Evolutionary conservation across 2,797 vertebrate species (phyloP).

Genomic region (Erethizon dorsatum): DNA sequence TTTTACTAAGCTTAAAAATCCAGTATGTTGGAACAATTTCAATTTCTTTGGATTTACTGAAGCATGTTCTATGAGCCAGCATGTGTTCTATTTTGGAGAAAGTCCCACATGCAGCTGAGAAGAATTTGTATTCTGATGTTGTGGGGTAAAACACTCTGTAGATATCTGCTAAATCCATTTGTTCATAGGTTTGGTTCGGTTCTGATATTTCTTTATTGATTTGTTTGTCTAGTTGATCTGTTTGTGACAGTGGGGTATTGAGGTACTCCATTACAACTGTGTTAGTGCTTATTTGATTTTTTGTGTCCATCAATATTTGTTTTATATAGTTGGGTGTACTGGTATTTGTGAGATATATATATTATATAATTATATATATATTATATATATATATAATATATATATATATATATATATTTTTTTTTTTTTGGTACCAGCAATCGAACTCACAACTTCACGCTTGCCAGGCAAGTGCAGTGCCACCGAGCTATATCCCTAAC

Average conservation of each 20-base stretch:
- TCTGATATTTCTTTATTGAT: neutral
- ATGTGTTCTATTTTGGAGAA: neutral
- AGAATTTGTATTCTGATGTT: neutral
- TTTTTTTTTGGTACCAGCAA: too few relatives aligned
- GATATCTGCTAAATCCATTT: neutral
- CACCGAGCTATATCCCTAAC: too few relatives aligned
- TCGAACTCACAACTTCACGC: too few relatives aligned
- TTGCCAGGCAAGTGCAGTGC: too few relatives aligned
- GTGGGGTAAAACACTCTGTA: neutral
- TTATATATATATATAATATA: too few relatives aligned
- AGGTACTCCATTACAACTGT: neutral
- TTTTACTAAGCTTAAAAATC: neutral
- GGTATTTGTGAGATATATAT: neutral
- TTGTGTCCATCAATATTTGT: neutral
- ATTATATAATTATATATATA: too few relatives aligned
- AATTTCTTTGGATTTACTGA: neutral
- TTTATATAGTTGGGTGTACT: neutral
- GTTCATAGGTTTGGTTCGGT: neutral
- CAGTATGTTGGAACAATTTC: neutral
- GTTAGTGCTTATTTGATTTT: neutral
- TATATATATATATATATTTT: too few relatives aligned
- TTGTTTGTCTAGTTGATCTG: neutral
- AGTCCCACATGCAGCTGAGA: neutral
- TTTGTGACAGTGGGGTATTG: neutral
- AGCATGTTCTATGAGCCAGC: neutral